phyloP scores from a whole-genome alignment of 2,888 invertebrate species.

The Andrena marginata region DNA sequence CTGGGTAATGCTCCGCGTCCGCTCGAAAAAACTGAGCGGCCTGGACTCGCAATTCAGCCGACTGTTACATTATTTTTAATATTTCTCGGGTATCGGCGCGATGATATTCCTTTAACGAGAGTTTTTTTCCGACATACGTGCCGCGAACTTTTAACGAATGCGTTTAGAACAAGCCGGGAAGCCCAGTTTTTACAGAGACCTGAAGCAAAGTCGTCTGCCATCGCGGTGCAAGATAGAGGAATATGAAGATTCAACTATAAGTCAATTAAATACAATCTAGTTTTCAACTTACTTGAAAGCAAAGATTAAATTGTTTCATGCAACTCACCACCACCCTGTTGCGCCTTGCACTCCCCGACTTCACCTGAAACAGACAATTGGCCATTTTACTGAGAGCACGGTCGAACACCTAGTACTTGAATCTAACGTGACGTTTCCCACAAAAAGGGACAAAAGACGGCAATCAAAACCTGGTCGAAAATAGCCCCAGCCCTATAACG shows the following conservation, averaged over 20 bases:
- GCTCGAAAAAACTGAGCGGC: conserved; percentile 57
- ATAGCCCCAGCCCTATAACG: background rate
- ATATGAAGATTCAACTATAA: too few relatives aligned
- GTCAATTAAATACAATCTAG: too few relatives aligned
- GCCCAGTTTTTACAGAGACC: too few relatives aligned
- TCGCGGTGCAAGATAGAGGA: too few relatives aligned
- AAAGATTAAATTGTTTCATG: too few relatives aligned
- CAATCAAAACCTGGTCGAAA: too few relatives aligned
- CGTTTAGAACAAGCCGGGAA: too few relatives aligned
- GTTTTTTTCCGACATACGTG: background rate
- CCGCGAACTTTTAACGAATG: background rate
- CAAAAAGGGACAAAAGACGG: too few relatives aligned
- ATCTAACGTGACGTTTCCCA: too few relatives aligned
- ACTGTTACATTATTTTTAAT: background rate
- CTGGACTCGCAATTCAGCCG: background rate
- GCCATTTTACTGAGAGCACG: too few relatives aligned
- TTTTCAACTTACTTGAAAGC: background rate
- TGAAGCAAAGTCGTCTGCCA: too few relatives aligned
- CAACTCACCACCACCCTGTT: conserved; percentile 35
- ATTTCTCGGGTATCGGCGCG: background rate
- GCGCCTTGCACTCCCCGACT: background rate
- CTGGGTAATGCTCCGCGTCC: conserved; percentile 51
- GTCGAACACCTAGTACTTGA: too few relatives aligned
- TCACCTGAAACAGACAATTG: conserved; percentile 70
- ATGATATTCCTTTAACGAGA: background rate